phyloP scores from a whole-genome alignment of 2,797 vertebrate species.

The Periophthalmus magnuspinnatus region DNA sequence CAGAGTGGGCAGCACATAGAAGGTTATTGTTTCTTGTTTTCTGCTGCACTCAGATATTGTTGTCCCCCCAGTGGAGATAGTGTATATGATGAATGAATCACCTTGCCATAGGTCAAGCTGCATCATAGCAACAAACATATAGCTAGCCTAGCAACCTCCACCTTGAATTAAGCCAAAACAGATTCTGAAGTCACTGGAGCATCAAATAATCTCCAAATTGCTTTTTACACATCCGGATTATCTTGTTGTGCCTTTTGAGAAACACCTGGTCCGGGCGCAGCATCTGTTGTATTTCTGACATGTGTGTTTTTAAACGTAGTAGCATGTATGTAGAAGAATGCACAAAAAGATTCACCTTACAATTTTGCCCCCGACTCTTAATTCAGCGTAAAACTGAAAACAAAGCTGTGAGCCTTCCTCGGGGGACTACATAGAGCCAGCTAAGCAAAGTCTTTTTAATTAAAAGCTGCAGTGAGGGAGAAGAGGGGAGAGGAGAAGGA shows the following conservation, averaged over 20 bases:
- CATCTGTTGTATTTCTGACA: slow-evolving; percentile 61
- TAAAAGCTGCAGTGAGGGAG: slow-evolving; percentile 76
- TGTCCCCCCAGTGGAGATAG: slow-evolving; percentile 34
- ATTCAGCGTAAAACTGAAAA: slow-evolving; percentile 46
- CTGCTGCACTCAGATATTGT: slow-evolving; percentile 59
- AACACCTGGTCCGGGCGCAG: slow-evolving; percentile 56
- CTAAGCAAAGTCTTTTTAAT: slow-evolving; percentile 82
- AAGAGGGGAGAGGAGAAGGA: slow-evolving; percentile 46
- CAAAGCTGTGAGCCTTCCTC: slow-evolving; percentile 68
- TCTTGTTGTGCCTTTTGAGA: slow-evolving; percentile 26
- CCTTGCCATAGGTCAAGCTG: slow-evolving; percentile 66
- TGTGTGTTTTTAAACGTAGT: slow-evolving; percentile 28
- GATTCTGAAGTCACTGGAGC: slow-evolving; percentile 33
- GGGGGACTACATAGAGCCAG: slow-evolving; percentile 68
- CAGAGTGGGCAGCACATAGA: slow-evolving; percentile 18
- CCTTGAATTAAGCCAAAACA: slow-evolving; percentile 13
- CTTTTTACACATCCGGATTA: slow-evolving; percentile 25
- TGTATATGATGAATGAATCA: slow-evolving; percentile 69
- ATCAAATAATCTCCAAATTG: slow-evolving; percentile 41
- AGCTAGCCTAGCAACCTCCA: slow-evolving; percentile 10
- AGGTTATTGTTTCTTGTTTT: slow-evolving; percentile 49
- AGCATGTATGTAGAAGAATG: neutral
- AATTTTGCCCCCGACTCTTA: slow-evolving; percentile 40
- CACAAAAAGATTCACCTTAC: slow-evolving; percentile 51
- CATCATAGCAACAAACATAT: slow-evolving; percentile 37